A percentile compares a stretch with the other conserved stretches of the same genome.
Evolutionary conservation across 2,888 invertebrate genomes (phyloP).

Genomic region (Drosophila algonquin): DNA sequence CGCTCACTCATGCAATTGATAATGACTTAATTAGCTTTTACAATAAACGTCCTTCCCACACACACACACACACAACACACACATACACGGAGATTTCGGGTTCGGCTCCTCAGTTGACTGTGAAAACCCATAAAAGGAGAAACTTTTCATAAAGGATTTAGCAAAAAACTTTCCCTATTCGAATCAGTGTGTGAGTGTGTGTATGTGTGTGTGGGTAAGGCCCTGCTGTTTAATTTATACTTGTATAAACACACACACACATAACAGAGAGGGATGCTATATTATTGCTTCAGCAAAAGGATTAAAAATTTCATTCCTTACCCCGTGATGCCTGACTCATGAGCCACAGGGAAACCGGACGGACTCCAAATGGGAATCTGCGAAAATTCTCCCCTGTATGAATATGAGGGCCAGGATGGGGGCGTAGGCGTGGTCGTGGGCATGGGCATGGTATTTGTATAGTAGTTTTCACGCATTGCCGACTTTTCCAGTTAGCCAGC

Average conservation of each 20-base stretch:
- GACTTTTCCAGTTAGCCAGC: constrained; percentile 61
- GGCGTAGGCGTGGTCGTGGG: constrained; percentile 10
- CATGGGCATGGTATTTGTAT: constrained; percentile 48
- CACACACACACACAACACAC: constrained; percentile 12
- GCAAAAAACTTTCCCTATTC: constrained; percentile 61
- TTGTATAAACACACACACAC: constrained; percentile 27
- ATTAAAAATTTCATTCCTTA: constrained; percentile 73
- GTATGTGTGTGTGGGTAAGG: constrained; percentile 24
- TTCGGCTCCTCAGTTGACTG: constrained; percentile 26
- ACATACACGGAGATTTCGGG: constrained; percentile 5
- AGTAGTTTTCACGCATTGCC: constrained; percentile 73
- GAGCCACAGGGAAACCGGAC: constrained; percentile 23
- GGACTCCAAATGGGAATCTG: constrained; percentile 4
- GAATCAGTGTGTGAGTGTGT: constrained; percentile 39
- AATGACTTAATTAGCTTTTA: constrained; percentile 73
- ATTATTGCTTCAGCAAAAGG: constrained; percentile 74
- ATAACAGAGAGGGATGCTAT: constrained; percentile 43
- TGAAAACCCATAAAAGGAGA: constrained; percentile 68
- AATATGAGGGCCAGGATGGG: constrained; percentile 24
- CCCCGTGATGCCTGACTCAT: constrained; percentile 47
- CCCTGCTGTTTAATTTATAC: constrained; percentile 69
- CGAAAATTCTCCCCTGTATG: constrained; percentile 21
- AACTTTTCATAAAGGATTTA: constrained; percentile 78
- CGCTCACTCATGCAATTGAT: constrained; percentile 60
- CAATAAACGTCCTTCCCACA: constrained; percentile 47